Percentiles rank a stretch among this genome's conserved stretches.
Evolutionary conservation across 2,797 vertebrate genomes (phyloP).

Genomic region (Arnoldichthys spilopterus): DNA sequence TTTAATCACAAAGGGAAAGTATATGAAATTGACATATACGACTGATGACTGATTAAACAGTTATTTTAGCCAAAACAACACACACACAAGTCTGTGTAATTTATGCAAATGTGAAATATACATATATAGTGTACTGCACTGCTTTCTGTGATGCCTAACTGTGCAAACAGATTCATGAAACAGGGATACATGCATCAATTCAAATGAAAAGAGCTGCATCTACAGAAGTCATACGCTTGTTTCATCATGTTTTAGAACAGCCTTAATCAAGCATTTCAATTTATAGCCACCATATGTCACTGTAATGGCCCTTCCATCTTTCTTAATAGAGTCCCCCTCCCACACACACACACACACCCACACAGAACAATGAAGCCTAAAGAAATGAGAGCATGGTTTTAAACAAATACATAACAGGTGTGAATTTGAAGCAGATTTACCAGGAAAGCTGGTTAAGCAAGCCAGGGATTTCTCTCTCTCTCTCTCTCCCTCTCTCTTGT

Average conservation of each 20-base stretch:
- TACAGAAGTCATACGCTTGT: not conserved
- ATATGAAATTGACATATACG: too few relatives aligned
- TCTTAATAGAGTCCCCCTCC: not conserved
- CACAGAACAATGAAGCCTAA: not conserved
- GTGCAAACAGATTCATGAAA: not conserved
- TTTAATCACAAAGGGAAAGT: too few relatives aligned
- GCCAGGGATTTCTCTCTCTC: slow-evolving; percentile 27
- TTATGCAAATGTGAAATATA: not conserved
- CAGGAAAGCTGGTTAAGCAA: slow-evolving; percentile 40
- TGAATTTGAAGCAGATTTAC: slow-evolving; percentile 42
- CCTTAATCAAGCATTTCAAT: slow-evolving; percentile 19
- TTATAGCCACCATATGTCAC: slow-evolving; percentile 8
- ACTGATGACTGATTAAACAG: too few relatives aligned
- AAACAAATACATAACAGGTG: slow-evolving; percentile 38
- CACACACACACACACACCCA: not conserved
- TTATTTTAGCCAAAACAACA: not conserved
- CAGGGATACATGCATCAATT: not conserved
- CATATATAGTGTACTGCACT: not conserved
- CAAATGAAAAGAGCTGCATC: not conserved
- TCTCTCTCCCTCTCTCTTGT: slow-evolving; percentile 8
- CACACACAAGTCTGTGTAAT: not conserved
- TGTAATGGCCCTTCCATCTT: slow-evolving; percentile 12
- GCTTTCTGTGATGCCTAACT: not conserved
- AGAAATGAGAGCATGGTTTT: slow-evolving; percentile 18
- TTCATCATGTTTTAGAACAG: slow-evolving; percentile 13